Evolutionary conservation across 2,888 invertebrate species (phyloP), one percentile per base, ranked within the genome.

Genomic region (Xanthia icteritia): DNA sequence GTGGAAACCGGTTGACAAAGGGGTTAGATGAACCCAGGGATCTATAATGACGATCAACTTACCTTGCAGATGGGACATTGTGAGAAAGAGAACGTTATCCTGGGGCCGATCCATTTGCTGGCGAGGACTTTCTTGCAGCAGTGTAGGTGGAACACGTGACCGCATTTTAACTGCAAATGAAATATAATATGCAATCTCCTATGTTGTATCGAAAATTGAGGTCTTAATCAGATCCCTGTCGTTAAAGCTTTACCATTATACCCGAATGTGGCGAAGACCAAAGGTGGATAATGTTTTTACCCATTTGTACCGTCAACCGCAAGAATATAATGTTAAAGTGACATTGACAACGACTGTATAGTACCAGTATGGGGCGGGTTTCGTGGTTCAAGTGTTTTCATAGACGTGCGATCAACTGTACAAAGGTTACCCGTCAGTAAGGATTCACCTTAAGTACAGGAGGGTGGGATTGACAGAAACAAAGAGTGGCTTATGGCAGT

Each of bases 31-130:
- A 5, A n/a, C 4, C 36, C 6, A 17, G 1, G n/a, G 11, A 27
- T 27, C 1, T 51, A 36, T n/a, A 48, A 31, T 9, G n/a, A 15
- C 6, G 20, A 56, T 60, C 31, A 31, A 56, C 92, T 94, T 94
- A 98, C 98, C 97, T 99, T 99, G 95, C 99, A 99, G 90, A 99
- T 99, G 0, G 99, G 99, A 93, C 99, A 99, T 76, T 98, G 97
- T 0, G 99, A 98, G 94, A 99, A 99, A 2, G 99, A 98, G 93
- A 99, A 99, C 0, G 99, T 99, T 66, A 99, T 99, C 83, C 99
- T 97, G 0, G 99, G 99, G 4, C 99, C 99, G 58, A 98, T 98
- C 99, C 99, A 99, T 86, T 98, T 97, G 92, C 98, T 98, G 89
- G 97, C 97, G 72, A 99, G 96, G 2, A 99, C 98, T 80, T 98